A percentile compares a stretch with the other conserved stretches of the same genome.
Evolutionary conservation across 2,888 invertebrate genomes (phyloP).

Genomic region (Didymodactylos carnosus): DNA sequence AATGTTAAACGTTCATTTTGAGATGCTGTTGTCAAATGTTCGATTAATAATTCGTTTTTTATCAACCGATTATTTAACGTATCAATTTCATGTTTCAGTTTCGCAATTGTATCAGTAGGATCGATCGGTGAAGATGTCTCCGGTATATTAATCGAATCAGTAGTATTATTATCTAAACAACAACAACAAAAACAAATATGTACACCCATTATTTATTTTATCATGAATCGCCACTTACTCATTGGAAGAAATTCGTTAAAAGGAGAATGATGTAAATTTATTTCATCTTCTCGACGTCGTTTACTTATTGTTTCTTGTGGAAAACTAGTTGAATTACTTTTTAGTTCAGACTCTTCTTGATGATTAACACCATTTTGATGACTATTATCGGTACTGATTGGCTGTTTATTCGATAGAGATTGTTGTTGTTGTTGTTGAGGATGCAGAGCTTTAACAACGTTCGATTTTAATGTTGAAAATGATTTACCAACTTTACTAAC

Average conservation of each 20-base stretch:
- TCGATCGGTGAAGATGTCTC: background rate
- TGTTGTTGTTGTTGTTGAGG: background rate
- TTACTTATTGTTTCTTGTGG: too few relatives aligned
- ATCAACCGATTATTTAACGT: background rate
- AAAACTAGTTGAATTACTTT: too few relatives aligned
- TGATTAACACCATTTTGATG: too few relatives aligned
- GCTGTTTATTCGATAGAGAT: too few relatives aligned
- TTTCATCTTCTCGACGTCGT: too few relatives aligned
- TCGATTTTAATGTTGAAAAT: background rate
- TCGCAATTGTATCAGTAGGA: background rate
- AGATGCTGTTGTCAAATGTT: background rate
- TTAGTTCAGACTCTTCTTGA: too few relatives aligned
- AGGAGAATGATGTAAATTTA: background rate
- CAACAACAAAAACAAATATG: too few relatives aligned
- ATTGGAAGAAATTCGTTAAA: background rate
- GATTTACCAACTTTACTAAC: background rate
- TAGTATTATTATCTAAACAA: background rate
- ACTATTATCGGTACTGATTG: too few relatives aligned
- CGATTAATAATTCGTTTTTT: background rate
- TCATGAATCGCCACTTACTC: too few relatives aligned
- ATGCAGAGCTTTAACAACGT: background rate
- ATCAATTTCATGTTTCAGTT: background rate
- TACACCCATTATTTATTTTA: too few relatives aligned
- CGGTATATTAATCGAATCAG: background rate
- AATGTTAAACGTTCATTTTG: background rate